Evolutionary conservation across 2,888 invertebrate genomes (phyloP), one percentile per base, ranked within the genome.

Genomic region (Latrodectus hesperus): DNA sequence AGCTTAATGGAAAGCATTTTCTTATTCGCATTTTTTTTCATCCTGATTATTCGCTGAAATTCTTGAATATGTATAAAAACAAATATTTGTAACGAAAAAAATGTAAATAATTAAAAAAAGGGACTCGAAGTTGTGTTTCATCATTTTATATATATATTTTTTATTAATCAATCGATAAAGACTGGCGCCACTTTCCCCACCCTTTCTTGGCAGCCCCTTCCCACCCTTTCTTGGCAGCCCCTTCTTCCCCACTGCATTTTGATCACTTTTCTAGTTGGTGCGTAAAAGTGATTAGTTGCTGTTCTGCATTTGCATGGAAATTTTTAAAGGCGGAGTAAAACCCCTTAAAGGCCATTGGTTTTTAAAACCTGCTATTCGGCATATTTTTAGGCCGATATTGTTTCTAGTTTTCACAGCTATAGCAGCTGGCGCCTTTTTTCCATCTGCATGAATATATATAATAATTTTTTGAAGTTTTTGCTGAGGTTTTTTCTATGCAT

Each of bases 361-460:
- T 87, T 87, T 87, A 81, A 87, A 87, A 87, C 81, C 77, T 80
- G 86, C 76, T 81, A 81, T 76, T 81, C 72, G 86, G 86, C 86
- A 77, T 70, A 87, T 87, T 87, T 81, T 72, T 49, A 51, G 72
- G 65, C 86, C 81, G 76, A 87, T 87, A 87, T 87, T 87, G 86
- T 87, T 87, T 87, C 84, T 84, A 84, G 72, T 77, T 77, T 78
- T 84, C 86, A 87, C 86, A 76, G 86, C 77, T 77, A 81, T 77
- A 67, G 76, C 86, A 87, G 86, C 86, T 87, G 86, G 86, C 86
- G 81, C 81, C 81, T 80, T 86, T 86, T 84, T 87, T 87, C 81
- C 86, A 87, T 87, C 86, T 81, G 86, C 86, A 87, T 87, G 86
- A 87, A 87, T 87, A 87, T 87, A 87, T 87, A 87, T 87, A 87